A percentile compares a stretch with the other conserved stretches of the same genome.
Evolutionary conservation across 2,113 vertebrate species (phyloP).

Genomic region (Nyctibius bracteatus): DNA sequence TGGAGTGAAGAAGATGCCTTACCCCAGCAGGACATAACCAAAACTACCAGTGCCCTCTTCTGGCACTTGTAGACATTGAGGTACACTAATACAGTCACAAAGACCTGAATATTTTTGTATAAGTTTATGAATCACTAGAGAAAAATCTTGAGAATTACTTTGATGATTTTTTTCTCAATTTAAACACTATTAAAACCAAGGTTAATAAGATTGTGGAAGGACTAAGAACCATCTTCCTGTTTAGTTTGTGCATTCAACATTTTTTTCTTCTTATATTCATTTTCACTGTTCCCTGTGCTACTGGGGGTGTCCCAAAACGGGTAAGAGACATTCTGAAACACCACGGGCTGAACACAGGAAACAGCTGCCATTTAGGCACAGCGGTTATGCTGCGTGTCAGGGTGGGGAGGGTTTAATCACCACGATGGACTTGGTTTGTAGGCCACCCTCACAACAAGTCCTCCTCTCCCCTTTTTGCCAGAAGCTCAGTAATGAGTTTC

Average conservation of each 20-base stretch:
- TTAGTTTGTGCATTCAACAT: neutral
- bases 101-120: neutral
- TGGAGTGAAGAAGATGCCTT: neutral
- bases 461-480: neutral
- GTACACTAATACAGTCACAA: neutral
- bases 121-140: neutral
- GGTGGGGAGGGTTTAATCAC: neutral
- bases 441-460: neutral
- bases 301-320: neutral
- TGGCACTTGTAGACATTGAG: neutral
- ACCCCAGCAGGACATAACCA: neutral
- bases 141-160: neutral
- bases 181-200: neutral
- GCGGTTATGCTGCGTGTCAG: fast-evolving
- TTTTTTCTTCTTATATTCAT: neutral
- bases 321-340: neutral
- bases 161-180: neutral
- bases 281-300: neutral
- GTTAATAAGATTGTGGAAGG: neutral
- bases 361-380: neutral
- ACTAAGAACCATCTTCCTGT: neutral
- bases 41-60: conserved; percentile 44
- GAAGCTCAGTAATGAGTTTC: neutral
- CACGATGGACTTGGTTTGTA: neutral
- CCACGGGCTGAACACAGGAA: neutral